Percentiles rank a stretch among this genome's conserved stretches.
Evolutionary conservation across 2,888 invertebrate species (phyloP).

Genomic region (Cacoxenus indagator): DNA sequence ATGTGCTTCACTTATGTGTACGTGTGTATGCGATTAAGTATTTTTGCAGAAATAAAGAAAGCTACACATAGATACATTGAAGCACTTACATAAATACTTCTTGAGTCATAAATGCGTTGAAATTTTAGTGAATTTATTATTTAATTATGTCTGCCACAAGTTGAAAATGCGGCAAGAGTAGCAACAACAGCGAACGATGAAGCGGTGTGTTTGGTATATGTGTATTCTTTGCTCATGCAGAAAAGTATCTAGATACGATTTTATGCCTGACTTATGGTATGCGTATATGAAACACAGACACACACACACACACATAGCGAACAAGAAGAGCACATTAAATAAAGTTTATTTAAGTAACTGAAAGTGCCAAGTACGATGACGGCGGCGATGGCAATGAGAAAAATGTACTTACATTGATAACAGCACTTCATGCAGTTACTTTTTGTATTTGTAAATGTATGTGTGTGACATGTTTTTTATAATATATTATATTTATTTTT

Average conservation of each 20-base stretch:
- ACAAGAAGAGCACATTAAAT: constrained; percentile 21
- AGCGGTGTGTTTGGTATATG: too few relatives aligned
- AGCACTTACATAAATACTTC: background rate
- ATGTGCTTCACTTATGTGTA: background rate
- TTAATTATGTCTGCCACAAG: constrained; percentile 46
- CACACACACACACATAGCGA: background rate
- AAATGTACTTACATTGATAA: constrained; percentile 14
- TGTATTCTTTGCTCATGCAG: background rate
- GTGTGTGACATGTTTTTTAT: too few relatives aligned
- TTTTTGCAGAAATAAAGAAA: background rate
- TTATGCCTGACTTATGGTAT: too few relatives aligned
- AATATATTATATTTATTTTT: too few relatives aligned
- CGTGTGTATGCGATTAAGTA: constrained; percentile 21
- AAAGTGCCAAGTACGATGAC: constrained; percentile 21
- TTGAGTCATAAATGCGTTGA: constrained; percentile 23
- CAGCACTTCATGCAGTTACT: constrained; percentile 6
- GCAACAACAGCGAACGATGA: background rate
- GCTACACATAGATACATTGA: constrained; percentile 7
- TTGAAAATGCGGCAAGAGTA: background rate
- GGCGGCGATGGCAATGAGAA: background rate
- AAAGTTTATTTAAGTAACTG: constrained; percentile 29
- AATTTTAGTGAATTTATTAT: constrained; percentile 50
- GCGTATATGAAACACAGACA: background rate
- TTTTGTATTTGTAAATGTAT: too few relatives aligned
- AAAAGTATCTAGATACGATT: background rate